Percentiles rank a stretch among this genome's conserved stretches.
Evolutionary conservation across 2,113 vertebrate species (phyloP).

Genomic region (Pomatorhinus ruficollis): DNA sequence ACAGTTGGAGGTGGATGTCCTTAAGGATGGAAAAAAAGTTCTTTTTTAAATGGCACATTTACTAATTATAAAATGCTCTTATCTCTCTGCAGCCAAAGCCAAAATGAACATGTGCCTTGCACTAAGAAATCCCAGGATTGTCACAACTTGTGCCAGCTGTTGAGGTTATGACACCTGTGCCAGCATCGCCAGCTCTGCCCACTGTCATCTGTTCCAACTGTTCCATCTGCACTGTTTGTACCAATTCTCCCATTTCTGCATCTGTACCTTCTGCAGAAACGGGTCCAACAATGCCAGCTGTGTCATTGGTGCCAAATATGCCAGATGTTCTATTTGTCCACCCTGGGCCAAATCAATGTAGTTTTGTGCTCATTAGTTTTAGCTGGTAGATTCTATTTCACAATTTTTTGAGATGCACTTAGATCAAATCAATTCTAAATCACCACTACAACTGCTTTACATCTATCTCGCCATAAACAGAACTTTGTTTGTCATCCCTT

Average conservation of each 20-base stretch:
- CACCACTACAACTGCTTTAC: conserved; percentile 58
- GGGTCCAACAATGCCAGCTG: conserved; percentile 94
- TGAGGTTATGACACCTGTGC: conserved; percentile 99
- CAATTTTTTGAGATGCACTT: conserved; percentile 80
- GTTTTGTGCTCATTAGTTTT: conserved; percentile 95
- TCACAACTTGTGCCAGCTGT: conserved; percentile 99
- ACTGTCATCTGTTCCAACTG: conserved; percentile 96
- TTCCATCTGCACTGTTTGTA: conserved; percentile 97
- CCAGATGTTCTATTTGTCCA: conserved; percentile 99
- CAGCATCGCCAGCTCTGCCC: conserved; percentile 94
- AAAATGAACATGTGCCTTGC: conserved; percentile 99
- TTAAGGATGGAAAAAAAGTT: conserved; percentile 82
- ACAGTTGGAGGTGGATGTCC: conserved; percentile 86
- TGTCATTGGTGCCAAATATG: conserved; percentile 94
- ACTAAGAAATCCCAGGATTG: conserved; percentile 99
- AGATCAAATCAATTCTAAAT: conserved; percentile 77
- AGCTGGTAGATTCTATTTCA: conserved; percentile 90
- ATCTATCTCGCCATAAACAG: conserved; percentile 60
- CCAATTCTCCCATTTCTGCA: conserved; percentile 94
- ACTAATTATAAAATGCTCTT: conserved; percentile 89
- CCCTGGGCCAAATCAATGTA: conserved; percentile 95
- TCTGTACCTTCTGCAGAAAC: conserved; percentile 96
- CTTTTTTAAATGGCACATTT: conserved; percentile 90
- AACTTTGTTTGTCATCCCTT: conserved; percentile 30
- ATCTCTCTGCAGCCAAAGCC: conserved; percentile 88